Conservation (phyloP, 2,888 invertebrate species). For the Kuschelorhynchus macadamiae region DNA sequence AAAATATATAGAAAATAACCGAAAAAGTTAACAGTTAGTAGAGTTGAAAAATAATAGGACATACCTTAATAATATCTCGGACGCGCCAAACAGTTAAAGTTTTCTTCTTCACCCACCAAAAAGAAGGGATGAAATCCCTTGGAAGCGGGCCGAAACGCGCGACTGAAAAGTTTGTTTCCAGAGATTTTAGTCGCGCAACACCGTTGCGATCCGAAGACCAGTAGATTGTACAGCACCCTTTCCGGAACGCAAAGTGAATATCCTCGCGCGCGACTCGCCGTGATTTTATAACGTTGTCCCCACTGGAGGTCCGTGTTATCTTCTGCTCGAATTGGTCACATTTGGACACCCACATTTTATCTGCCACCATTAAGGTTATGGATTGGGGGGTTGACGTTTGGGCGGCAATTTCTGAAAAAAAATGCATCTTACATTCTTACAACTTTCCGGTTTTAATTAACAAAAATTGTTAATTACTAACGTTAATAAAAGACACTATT, state of each 20-base stretch:
- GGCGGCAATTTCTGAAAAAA: no score
- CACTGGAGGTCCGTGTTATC: slow-evolving; percentile 39
- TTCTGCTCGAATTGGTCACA: slow-evolving; percentile 42
- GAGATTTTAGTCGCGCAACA: slow-evolving; percentile 1
- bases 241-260: slow-evolving; percentile 43
- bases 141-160: slow-evolving; percentile 19
- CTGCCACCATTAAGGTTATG: slow-evolving; percentile 22
- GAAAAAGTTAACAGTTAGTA: neutral
- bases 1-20: no score
- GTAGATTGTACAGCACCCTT: slow-evolving; percentile 36
- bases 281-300: slow-evolving; percentile 43
- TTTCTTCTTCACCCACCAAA: neutral
- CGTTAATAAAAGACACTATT: no score
- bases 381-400: no score
- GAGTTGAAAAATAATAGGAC: neutral
- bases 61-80: slow-evolving; percentile 10
- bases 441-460: no score
- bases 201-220: slow-evolving; percentile 14
- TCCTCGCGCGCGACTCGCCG: slow-evolving; percentile 28
- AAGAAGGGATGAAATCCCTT: slow-evolving; percentile 3
- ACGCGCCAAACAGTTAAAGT: slow-evolving; percentile 19
- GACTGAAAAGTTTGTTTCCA: slow-evolving; percentile 29
- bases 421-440: no score
- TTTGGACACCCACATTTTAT: slow-evolving; percentile 40
- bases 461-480: no score